phyloP scores from a whole-genome alignment of 2,888 invertebrate species.

The Lithophane leautieri region DNA sequence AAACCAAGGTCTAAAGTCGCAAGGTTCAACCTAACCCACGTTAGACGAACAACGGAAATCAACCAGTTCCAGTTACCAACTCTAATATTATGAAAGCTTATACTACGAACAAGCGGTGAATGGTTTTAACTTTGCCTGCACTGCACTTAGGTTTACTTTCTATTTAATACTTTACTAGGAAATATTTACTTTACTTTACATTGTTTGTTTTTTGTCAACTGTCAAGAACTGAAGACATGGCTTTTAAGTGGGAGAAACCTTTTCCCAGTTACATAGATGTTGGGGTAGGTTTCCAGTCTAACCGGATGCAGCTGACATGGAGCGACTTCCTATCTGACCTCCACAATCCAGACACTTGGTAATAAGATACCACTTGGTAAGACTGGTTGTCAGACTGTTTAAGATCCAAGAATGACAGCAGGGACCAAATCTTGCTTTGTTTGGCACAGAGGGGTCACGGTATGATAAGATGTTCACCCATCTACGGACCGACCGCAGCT shows the following conservation, averaged over 20 bases:
- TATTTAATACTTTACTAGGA: neutral
- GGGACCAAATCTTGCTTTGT: neutral
- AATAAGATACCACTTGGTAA: too few species aligned
- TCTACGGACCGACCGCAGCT: neutral
- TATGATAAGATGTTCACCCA: neutral
- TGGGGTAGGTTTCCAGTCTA: neutral
- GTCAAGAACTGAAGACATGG: neutral
- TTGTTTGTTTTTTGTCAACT: slow-evolving; percentile 4
- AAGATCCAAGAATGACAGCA: neutral
- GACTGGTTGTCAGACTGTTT: neutral
- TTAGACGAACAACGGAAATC: slow-evolving; percentile 7
- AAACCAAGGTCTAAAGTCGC: neutral
- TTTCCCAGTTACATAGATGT: neutral
- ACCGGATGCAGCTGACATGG: too few species aligned
- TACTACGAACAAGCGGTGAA: neutral
- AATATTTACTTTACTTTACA: neutral
- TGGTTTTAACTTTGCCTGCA: slow-evolving; percentile 1
- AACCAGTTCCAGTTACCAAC: slow-evolving; percentile 1
- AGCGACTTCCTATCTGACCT: too few species aligned
- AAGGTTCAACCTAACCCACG: slow-evolving; percentile 18
- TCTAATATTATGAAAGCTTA: slow-evolving; percentile 8
- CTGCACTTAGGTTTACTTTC: slow-evolving; percentile 12
- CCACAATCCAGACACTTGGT: neutral
- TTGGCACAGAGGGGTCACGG: neutral
- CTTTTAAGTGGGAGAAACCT: neutral